A percentile compares a stretch with the other conserved stretches of the same genome.
Evolutionary conservation across 2,113 vertebrate species (phyloP).

Genomic region (Pavo muticus): DNA sequence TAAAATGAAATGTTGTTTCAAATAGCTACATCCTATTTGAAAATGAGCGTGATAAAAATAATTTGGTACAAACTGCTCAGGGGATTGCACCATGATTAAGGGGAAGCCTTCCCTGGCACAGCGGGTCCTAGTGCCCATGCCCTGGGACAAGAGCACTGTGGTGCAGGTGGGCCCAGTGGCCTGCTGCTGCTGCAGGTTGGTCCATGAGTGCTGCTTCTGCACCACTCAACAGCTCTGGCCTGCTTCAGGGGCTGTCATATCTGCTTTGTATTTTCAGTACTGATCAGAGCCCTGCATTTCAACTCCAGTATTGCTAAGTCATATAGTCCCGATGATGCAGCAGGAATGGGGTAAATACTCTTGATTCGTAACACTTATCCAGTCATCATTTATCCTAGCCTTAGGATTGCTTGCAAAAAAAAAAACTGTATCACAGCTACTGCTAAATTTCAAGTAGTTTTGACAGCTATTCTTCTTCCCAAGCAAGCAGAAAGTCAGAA

Average conservation of each 20-base stretch:
- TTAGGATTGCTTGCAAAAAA: neutral
- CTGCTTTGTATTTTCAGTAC: neutral
- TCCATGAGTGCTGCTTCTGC: neutral
- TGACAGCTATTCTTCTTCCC: neutral
- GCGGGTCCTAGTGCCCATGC: neutral
- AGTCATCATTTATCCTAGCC: neutral
- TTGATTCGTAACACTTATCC: neutral
- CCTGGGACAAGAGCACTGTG: accelerated
- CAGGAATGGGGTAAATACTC: neutral
- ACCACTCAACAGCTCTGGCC: neutral
- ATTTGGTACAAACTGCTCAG: neutral
- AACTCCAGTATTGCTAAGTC: neutral
- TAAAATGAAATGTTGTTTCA: conserved; percentile 17
- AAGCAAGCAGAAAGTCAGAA: neutral
- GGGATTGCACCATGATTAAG: neutral
- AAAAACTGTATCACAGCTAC: neutral
- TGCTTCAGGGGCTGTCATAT: neutral
- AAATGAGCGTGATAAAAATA: neutral
- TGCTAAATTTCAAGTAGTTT: neutral
- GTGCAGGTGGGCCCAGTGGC: neutral
- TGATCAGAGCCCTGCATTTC: neutral
- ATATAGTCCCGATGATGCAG: neutral
- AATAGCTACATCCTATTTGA: neutral
- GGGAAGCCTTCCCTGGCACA: neutral
- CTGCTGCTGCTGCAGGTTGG: neutral